These are phyloP conservation scores for Hemichromis elongatus DNA, from an alignment of 2,113 vertebrate species.

Conservation along the genomic window DNA sequence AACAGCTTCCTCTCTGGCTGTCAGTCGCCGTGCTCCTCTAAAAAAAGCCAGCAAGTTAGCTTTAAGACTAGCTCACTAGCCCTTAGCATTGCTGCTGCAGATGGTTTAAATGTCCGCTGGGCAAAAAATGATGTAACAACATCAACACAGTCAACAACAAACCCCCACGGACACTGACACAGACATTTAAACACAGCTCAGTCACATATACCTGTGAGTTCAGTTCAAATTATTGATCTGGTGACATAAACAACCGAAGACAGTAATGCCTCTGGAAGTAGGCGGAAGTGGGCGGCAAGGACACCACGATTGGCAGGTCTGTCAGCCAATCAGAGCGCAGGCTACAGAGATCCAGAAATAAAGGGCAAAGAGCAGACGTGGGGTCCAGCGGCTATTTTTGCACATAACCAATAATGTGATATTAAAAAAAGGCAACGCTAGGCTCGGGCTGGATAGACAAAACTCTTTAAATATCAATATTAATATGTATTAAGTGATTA, in stretches of 20 bases:
- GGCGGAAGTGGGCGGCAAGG: conserved; percentile 65
- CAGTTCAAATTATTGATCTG: not conserved
- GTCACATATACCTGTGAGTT: conserved; percentile 38
- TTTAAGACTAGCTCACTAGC: conserved; percentile 5
- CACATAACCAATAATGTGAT: not conserved
- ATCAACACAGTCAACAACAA: not conserved
- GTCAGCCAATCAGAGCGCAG: conserved; percentile 38
- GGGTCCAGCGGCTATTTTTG: not conserved
- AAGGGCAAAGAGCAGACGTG: not conserved
- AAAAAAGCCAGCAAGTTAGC: not conserved
- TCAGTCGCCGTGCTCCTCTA: not conserved
- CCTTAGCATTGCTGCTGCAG: conserved; percentile 14
- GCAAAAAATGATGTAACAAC: not conserved
- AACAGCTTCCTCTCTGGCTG: not conserved
- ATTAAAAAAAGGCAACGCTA: not conserved
- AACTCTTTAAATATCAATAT: not conserved
- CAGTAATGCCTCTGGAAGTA: not conserved
- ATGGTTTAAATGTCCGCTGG: not conserved
- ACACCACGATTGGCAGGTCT: conserved; percentile 41
- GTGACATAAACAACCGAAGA: conserved; percentile 44
- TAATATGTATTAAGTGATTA: not conserved
- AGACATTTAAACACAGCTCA: not conserved
- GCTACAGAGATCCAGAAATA: not conserved
- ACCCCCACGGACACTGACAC: not conserved
- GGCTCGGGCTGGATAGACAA: not conserved